Percentiles rank a stretch among this genome's conserved stretches.
phyloP scores from a whole-genome alignment of 2,888 invertebrate species.

The Sarcophaga caerulescens region DNA sequence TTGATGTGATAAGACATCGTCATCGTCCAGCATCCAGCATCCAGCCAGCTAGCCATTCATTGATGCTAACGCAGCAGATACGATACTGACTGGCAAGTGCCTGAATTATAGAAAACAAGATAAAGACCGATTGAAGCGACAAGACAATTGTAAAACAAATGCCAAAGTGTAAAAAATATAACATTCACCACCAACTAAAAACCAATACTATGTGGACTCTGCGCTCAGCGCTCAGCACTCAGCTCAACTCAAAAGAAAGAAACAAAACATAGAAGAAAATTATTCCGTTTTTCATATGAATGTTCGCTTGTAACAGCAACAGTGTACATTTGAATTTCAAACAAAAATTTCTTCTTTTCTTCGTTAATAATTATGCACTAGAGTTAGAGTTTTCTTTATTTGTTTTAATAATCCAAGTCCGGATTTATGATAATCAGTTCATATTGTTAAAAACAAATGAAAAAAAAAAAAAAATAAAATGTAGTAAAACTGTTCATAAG shows the following conservation, averaged over 20 bases:
- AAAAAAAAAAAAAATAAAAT: too few relatives aligned
- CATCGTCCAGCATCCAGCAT: neutral
- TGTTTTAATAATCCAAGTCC: too few relatives aligned
- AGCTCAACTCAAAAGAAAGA: neutral
- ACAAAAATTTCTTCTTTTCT: neutral
- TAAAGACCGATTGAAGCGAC: slow-evolving; percentile 48
- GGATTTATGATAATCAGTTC: too few relatives aligned
- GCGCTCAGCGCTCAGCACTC: too few relatives aligned
- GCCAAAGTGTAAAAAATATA: slow-evolving; percentile 53
- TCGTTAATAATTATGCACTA: neutral
- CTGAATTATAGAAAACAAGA: slow-evolving; percentile 22
- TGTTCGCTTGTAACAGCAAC: too few relatives aligned
- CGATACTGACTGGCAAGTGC: neutral
- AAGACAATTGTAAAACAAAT: slow-evolving; percentile 64
- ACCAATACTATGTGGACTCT: neutral
- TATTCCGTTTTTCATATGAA: neutral
- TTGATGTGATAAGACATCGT: slow-evolving; percentile 55
- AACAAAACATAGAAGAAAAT: neutral
- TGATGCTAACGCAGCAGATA: neutral
- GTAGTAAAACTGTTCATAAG: neutral
- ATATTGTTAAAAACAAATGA: too few relatives aligned
- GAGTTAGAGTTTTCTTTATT: too few relatives aligned
- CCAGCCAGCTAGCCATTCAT: neutral
- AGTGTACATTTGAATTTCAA: neutral
- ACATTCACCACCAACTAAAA: slow-evolving; percentile 46